Evolutionary conservation across 2,113 vertebrate species (phyloP), one percentile per base, ranked within the genome.

Genomic region (Sigmodon hispidus): DNA sequence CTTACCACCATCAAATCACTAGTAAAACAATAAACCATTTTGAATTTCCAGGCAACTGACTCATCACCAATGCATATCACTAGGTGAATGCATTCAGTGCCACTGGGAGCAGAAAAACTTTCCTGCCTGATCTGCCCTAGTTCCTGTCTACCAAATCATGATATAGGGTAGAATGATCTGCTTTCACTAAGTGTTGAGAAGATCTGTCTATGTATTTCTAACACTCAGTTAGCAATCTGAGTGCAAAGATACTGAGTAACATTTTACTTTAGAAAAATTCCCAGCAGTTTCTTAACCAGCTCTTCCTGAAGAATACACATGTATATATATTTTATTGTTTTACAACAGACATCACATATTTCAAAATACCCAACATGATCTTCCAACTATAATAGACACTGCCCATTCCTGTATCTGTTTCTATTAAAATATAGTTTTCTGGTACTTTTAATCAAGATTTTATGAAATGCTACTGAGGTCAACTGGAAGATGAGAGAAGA

Each of bases 311-410:
- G 55, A 84, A 63, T 29, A 48, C 10, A 26, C n/a, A 59, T 12
- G 45, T 1, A 48, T 36, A 16, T 1, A 4, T 36, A 16, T 1
- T 3, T 16, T 29, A 2, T n/a, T 24, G 34, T n/a, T 67, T 17
- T 22, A 88, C 70, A 73, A n/a, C 29, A 83, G 17, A 9, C 36
- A 72, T 48, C 55, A 59, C 12, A 9, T 52, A 80, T 57, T 77
- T 79, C 34, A 72, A 65, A 81, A 88, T 72, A 75, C 2, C 29
- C 40, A 85, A 43, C 12, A 11, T 87, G 21, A 15, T 16, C 5
- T 84, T 11, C 40, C 31, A 61, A 63, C 40, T 36, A 21, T 31
- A 50, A 75, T 50, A 22, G 22, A 69, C 67, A n/a, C 17, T 26
- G 12, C 7, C 57, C 69, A 15, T 43, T 67, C 9, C 40, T 79